phyloP scores from a whole-genome alignment of 1,140 invertebrate species.

The Stenopsyche tienmushanensis region DNA sequence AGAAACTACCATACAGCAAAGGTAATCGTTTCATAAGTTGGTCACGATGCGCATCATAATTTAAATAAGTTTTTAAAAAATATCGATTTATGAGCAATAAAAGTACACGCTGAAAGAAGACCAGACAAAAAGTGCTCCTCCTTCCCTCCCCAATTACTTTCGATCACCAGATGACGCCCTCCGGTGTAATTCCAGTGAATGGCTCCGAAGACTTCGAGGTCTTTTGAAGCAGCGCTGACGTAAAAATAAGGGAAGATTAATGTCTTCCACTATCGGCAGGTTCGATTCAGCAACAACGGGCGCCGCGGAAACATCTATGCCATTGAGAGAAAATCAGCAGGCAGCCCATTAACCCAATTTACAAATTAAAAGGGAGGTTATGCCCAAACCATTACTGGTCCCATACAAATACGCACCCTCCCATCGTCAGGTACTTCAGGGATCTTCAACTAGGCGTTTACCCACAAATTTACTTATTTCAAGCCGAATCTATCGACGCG shows the following conservation, averaged over 20 bases:
- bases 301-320: constrained; percentile 17
- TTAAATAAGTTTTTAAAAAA: no score
- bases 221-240: neutral
- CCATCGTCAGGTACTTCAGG: no score
- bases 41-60: no score
- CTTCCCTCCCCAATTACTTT: constrained; percentile 15
- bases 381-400: no score
- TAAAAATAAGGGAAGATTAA: constrained; percentile 27
- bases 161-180: constrained; percentile 18
- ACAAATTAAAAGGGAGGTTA: constrained; percentile 18
- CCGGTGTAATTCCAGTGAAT: constrained; percentile 9
- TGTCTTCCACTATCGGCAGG: constrained; percentile 28
- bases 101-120: no score
- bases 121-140: constrained; percentile 6
- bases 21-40: no score
- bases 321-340: constrained; percentile 18
- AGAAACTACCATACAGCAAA: no score
- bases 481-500: no score
- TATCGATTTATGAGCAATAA: no score
- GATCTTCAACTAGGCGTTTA: no score
- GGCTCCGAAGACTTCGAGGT: neutral
- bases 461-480: no score
- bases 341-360: constrained; percentile 22
- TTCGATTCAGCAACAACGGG: constrained; percentile 8
- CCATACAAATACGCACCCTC: no score